Conservation (phyloP, 1,140 invertebrate genomes). For the Homalodisca vitripennis region DNA sequence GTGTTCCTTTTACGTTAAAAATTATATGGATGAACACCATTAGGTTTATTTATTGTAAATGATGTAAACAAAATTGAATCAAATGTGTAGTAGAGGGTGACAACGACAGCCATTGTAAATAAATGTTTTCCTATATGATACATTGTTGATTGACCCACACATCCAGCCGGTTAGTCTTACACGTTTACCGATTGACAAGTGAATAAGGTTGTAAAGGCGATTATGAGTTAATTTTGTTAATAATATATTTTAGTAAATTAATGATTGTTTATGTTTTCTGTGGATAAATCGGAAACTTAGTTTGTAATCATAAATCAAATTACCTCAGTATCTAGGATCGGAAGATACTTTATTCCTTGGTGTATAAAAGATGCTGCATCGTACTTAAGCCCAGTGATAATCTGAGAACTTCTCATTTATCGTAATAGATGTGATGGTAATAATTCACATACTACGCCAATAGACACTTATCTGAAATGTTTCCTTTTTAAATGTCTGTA, state of each 20-base stretch:
- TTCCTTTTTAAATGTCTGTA: too few species aligned
- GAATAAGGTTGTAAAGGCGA: not conserved
- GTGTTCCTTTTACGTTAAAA: constrained; percentile 18
- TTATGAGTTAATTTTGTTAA: not conserved
- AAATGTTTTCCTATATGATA: constrained; percentile 11
- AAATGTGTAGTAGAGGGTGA: constrained; percentile 14
- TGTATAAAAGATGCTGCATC: too few species aligned
- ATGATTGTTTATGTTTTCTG: not conserved
- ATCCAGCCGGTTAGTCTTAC: too few species aligned
- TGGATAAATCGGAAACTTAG: not conserved
- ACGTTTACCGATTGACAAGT: not conserved
- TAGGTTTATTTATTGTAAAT: constrained; percentile 6
- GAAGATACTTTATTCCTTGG: too few species aligned
- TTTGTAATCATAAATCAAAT: too few species aligned
- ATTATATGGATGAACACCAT: not conserved
- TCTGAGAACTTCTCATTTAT: too few species aligned
- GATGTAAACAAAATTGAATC: constrained; percentile 12
- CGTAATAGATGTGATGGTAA: too few species aligned
- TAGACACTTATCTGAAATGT: too few species aligned
- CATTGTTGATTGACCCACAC: not conserved
- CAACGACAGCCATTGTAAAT: constrained; percentile 13
- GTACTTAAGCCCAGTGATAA: too few species aligned
- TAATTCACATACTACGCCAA: too few species aligned
- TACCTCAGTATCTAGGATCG: too few species aligned
- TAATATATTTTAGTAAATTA: not conserved